These are phyloP conservation scores for Zaprionus obscuricornis DNA, from an alignment of 2,888 invertebrate species.

Conservation along the genomic window DNA sequence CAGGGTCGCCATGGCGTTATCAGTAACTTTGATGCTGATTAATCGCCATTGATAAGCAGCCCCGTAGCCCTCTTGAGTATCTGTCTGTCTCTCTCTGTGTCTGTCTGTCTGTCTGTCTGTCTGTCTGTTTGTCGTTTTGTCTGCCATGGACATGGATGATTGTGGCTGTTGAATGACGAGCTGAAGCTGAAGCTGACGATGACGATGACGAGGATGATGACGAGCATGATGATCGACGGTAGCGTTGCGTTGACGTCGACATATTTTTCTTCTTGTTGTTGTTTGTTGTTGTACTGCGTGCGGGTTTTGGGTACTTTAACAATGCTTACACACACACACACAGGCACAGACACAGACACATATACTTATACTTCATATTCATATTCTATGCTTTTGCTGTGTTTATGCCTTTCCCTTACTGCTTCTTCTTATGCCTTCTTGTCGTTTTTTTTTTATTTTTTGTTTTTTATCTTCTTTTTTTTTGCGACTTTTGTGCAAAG, in stretches of 20 bases:
- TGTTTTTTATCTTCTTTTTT: conserved; percentile 36
- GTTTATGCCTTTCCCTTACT: too few species aligned
- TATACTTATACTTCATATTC: conserved; percentile 1
- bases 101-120: conserved; percentile 14
- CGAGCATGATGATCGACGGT: conserved; percentile 72
- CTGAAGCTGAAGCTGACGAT: conserved; percentile 28
- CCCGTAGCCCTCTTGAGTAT: conserved; percentile 42
- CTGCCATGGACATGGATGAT: conserved; percentile 27
- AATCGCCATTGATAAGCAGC: conserved; percentile 79
- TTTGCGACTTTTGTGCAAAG: conserved; percentile 53
- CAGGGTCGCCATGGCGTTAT: conserved; percentile 72
- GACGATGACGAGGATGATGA: conserved; percentile 60
- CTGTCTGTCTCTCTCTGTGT: conserved; percentile 18
- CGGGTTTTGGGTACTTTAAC: conserved; percentile 52
- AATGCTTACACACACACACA: conserved; percentile 18
- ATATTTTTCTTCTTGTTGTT: too few species aligned
- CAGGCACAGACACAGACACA: conserved; percentile 3
- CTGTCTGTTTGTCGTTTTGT: too few species aligned
- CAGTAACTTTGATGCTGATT: conserved; percentile 79
- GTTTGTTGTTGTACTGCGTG: too few species aligned
- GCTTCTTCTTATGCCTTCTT: too few species aligned
- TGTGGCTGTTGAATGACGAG: conserved; percentile 32
- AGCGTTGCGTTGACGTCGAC: conserved; percentile 65
- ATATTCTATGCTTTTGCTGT: conserved; percentile 55
- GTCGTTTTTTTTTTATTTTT: conserved; percentile 47